Evolutionary conservation across 2,797 vertebrate species (phyloP).

Genomic region (Remorina albescens): DNA sequence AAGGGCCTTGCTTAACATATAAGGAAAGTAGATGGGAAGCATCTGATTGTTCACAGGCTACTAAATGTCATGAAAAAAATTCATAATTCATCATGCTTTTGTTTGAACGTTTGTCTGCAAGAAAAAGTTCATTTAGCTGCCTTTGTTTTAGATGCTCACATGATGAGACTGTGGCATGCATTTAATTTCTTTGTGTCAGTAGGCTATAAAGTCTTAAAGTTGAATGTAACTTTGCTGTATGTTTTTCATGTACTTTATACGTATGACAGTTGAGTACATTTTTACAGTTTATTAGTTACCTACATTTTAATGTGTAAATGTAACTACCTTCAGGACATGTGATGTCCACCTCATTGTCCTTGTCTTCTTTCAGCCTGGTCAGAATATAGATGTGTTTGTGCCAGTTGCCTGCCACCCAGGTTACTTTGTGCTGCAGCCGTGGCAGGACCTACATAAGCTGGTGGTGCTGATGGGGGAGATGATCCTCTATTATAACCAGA

Average conservation of each 20-base stretch:
- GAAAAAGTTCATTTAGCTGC: neutral
- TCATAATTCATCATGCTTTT: neutral
- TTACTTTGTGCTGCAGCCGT: slow-evolving; percentile 94
- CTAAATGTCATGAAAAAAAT: neutral
- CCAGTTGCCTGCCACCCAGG: slow-evolving; percentile 93
- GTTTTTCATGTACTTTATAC: neutral
- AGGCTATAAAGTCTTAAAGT: neutral
- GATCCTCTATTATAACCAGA: slow-evolving; percentile 92
- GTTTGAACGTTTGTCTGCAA: neutral
- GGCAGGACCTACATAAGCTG: slow-evolving; percentile 94
- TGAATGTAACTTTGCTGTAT: neutral
- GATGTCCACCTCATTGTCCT: slow-evolving; percentile 62
- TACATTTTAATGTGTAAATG: neutral
- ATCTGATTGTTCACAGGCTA: no score
- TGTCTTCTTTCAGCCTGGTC: slow-evolving; percentile 79
- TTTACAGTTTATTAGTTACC: no score
- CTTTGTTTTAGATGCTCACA: neutral
- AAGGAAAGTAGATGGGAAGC: neutral
- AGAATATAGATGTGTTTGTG: slow-evolving; percentile 92
- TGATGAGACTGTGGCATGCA: neutral
- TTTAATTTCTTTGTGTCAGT: neutral
- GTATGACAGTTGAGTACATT: no score
- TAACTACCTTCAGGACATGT: neutral
- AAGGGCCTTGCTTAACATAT: neutral
- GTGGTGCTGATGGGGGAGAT: slow-evolving; percentile 95